Conservation (phyloP, 2,888 invertebrate species). For the Synergus gifuensis region DNA sequence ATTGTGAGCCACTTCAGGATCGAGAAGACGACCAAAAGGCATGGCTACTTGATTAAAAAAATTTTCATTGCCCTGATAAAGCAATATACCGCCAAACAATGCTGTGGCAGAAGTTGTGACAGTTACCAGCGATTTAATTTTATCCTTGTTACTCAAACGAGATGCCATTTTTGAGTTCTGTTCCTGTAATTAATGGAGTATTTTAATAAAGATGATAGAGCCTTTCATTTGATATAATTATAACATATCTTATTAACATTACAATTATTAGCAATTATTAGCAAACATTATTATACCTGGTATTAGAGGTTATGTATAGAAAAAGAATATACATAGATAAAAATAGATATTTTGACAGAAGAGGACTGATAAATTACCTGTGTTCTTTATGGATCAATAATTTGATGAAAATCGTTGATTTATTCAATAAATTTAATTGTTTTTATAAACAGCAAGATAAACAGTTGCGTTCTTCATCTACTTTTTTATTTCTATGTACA, state of each 20-base stretch:
- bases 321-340: not conserved
- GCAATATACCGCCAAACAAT: slow-evolving; percentile 84
- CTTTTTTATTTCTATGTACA: too few species aligned
- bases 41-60: slow-evolving; percentile 87
- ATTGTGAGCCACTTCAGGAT: slow-evolving; percentile 91
- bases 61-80: slow-evolving; percentile 87
- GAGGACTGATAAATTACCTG: not conserved
- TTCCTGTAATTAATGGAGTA: not conserved
- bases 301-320: not conserved
- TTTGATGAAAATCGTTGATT: not conserved
- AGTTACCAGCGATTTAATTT: slow-evolving; percentile 83
- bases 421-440: not conserved
- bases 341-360: not conserved
- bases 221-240: not conserved
- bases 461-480: too few species aligned
- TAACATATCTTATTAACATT: not conserved
- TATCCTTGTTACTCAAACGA: slow-evolving; percentile 78
- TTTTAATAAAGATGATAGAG: not conserved
- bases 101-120: slow-evolving; percentile 84
- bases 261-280: not conserved
- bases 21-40: slow-evolving; percentile 85
- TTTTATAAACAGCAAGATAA: not conserved
- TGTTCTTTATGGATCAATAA: not conserved
- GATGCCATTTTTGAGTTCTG: slow-evolving; percentile 59
- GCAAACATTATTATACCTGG: not conserved